These are phyloP conservation scores for Lacanobia oleracea DNA, from an alignment of 2,888 invertebrate species.

Conservation along the genomic window DNA sequence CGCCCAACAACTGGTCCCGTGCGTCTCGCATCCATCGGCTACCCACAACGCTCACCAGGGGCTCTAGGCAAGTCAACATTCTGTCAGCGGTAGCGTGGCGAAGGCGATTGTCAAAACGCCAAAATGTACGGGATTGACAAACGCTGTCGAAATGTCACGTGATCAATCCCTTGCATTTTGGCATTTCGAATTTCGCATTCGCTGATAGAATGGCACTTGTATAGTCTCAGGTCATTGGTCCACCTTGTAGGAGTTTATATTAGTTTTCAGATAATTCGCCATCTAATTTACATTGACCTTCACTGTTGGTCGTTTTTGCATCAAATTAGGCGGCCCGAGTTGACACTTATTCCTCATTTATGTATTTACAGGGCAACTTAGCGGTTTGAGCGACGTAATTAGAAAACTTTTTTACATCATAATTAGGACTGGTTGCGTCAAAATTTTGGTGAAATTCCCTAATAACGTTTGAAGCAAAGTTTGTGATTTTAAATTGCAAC, in stretches of 20 bases:
- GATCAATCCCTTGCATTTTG: too few species aligned
- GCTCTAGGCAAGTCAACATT: too few species aligned
- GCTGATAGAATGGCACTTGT: too few species aligned
- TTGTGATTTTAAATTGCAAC: slow-evolving; percentile 63
- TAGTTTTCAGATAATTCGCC: slow-evolving; percentile 16
- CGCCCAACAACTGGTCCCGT: too few species aligned
- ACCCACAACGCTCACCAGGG: too few species aligned
- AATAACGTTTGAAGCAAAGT: slow-evolving; percentile 62
- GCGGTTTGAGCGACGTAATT: slow-evolving; percentile 71
- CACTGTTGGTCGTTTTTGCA: slow-evolving; percentile 36
- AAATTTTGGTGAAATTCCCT: slow-evolving; percentile 56
- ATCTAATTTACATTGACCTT: slow-evolving; percentile 38
- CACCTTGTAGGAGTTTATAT: neutral
- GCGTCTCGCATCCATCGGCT: too few species aligned
- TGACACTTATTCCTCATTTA: slow-evolving; percentile 68
- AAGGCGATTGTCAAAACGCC: too few species aligned
- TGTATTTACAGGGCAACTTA: slow-evolving; percentile 73
- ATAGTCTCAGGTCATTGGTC: too few species aligned
- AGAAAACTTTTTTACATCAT: slow-evolving; percentile 72
- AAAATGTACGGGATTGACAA: too few species aligned
- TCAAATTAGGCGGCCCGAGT: slow-evolving; percentile 59
- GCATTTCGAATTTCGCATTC: too few species aligned
- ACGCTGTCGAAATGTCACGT: too few species aligned
- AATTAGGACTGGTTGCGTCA: slow-evolving; percentile 68
- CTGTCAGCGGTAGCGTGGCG: too few species aligned